These are phyloP conservation scores for Eumeta japonica DNA, from an alignment of 1,140 invertebrate species.

Conservation along the genomic window DNA sequence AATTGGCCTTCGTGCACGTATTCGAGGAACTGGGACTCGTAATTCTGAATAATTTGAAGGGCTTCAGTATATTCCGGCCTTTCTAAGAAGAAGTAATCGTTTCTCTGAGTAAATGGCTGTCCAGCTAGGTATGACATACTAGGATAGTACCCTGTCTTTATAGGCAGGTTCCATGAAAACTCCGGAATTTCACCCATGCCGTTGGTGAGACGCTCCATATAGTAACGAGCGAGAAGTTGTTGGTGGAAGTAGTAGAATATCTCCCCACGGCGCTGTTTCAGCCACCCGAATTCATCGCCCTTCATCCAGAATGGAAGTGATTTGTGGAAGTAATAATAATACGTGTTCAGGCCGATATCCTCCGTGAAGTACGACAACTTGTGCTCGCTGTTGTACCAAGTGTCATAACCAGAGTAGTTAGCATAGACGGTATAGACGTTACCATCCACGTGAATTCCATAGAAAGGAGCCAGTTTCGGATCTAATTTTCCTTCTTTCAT, in stretches of 20 bases:
- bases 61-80: slow-evolving; percentile 27
- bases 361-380: slow-evolving; percentile 71
- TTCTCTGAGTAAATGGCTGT: slow-evolving; percentile 33
- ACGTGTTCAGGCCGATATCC: slow-evolving; percentile 68
- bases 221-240: slow-evolving; percentile 61
- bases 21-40: slow-evolving; percentile 36
- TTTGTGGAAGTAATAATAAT: slow-evolving; percentile 68
- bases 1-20: slow-evolving; percentile 34
- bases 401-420: slow-evolving; percentile 58
- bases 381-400: slow-evolving; percentile 59
- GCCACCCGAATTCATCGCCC: slow-evolving; percentile 44
- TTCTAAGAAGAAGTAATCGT: slow-evolving; percentile 28
- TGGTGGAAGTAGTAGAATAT: slow-evolving; percentile 57
- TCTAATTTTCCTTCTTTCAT: slow-evolving; percentile 50
- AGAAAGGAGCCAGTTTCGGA: slow-evolving; percentile 24
- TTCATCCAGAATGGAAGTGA: slow-evolving; percentile 67
- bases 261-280: slow-evolving; percentile 56
- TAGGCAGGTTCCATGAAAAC: slow-evolving; percentile 53
- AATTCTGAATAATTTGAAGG: slow-evolving; percentile 32
- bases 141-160: slow-evolving; percentile 61
- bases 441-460: slow-evolving; percentile 49
- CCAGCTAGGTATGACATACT: slow-evolving; percentile 24
- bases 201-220: slow-evolving; percentile 62
- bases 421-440: slow-evolving; percentile 42
- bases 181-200: slow-evolving; percentile 56